Evolutionary conservation across 1,140 invertebrate species (phyloP).

Genomic region (Pseudobourletiella spinata): DNA sequence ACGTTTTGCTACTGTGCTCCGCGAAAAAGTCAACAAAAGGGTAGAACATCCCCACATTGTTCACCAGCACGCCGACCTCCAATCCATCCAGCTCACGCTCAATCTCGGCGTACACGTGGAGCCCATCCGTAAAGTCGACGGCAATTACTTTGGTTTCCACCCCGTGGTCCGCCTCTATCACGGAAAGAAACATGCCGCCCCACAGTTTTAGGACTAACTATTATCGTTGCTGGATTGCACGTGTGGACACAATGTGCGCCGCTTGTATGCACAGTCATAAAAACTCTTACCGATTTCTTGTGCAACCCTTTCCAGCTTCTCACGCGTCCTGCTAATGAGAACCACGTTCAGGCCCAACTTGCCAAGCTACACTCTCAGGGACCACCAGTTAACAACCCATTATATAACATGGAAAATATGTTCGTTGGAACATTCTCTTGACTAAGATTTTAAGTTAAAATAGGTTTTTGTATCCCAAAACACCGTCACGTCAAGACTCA

Average conservation of each 20-base stretch:
- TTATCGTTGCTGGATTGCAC: neutral
- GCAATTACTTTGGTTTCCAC: conserved; percentile 43
- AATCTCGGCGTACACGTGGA: conserved; percentile 42
- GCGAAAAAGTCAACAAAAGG: conserved; percentile 42
- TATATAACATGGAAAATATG: neutral
- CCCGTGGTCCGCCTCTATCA: conserved; percentile 19
- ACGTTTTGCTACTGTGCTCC: conserved; percentile 36
- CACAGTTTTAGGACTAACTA: neutral
- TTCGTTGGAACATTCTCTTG: too few relatives aligned
- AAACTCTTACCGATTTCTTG: conserved; percentile 43
- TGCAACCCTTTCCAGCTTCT: conserved; percentile 46
- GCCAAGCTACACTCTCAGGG: conserved; percentile 4
- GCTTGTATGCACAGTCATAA: neutral
- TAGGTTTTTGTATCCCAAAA: too few relatives aligned
- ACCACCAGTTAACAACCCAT: too few relatives aligned
- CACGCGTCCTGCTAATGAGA: conserved; percentile 46
- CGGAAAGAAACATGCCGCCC: neutral
- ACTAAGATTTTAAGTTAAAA: too few relatives aligned
- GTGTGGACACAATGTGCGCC: neutral
- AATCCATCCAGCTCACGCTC: conserved; percentile 41
- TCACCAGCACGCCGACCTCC: conserved; percentile 49
- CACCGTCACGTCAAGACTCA: too few relatives aligned
- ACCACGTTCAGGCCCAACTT: conserved; percentile 45
- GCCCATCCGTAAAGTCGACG: conserved; percentile 42
- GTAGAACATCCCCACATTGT: conserved; percentile 52